Evolutionary conservation across 2,888 invertebrate genomes (phyloP).

Genomic region (Lampropteryx suffumata): DNA sequence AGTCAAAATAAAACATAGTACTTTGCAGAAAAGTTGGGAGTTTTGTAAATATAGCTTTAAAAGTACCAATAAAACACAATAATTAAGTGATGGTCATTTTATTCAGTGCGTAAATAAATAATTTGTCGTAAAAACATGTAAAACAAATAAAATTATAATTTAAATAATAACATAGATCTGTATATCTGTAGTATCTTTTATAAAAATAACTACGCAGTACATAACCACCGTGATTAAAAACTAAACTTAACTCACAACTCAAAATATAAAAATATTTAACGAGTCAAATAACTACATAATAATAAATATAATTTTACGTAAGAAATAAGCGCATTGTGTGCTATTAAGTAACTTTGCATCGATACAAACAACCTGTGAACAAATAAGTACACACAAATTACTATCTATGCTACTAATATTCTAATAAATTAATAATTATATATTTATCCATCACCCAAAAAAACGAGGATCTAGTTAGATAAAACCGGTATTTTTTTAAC

Average conservation of each 20-base stretch:
- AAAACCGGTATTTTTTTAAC: too few species aligned
- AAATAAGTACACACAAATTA: too few species aligned
- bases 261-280: not conserved
- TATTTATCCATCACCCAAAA: too few species aligned
- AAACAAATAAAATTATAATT: not conserved
- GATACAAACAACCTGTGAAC: too few species aligned
- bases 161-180: not conserved
- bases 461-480: too few species aligned
- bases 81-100: slow-evolving; percentile 21
- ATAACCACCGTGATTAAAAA: too few species aligned
- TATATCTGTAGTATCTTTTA: not conserved
- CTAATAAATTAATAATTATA: too few species aligned
- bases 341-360: too few species aligned
- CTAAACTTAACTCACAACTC: not conserved
- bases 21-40: not conserved
- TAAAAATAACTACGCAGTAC: not conserved
- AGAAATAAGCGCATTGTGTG: too few species aligned
- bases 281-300: too few species aligned
- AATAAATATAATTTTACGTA: too few species aligned
- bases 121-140: not conserved
- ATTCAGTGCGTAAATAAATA: slow-evolving; percentile 14
- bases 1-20: slow-evolving; percentile 47
- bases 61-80: slow-evolving; percentile 27
- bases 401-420: too few species aligned
- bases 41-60: slow-evolving; percentile 33